Percentiles rank a stretch among this genome's conserved stretches.
Conservation (phyloP, 2,797 vertebrate species). For the Aldrovandia affinis region DNA sequence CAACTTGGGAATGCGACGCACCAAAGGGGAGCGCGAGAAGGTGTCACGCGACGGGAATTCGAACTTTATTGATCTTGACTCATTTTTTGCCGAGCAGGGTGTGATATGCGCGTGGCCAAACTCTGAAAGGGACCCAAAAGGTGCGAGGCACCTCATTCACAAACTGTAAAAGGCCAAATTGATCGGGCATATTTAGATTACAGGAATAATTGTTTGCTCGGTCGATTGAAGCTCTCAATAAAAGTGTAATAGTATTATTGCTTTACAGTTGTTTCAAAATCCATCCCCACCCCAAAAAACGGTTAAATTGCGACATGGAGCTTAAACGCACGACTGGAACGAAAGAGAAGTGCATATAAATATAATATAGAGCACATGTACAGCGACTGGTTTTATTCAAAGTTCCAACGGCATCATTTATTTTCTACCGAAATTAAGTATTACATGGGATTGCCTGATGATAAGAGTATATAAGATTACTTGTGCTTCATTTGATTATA, state of each 20-base stretch:
- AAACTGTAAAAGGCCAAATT: slow-evolving; percentile 10
- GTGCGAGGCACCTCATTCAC: not conserved
- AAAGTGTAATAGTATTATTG: slow-evolving; percentile 11
- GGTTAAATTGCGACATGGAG: not conserved
- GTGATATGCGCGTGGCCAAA: slow-evolving; percentile 33
- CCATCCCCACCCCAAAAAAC: not conserved
- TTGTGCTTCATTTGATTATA: not conserved
- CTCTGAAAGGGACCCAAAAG: slow-evolving; percentile 5
- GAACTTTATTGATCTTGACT: slow-evolving; percentile 20
- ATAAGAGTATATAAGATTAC: not conserved
- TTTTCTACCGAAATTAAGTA: not conserved
- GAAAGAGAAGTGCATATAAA: no score
- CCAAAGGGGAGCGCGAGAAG: not conserved
- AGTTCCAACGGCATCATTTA: not conserved
- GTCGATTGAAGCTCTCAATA: slow-evolving; percentile 7
- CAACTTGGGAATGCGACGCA: not conserved
- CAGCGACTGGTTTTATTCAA: not conserved
- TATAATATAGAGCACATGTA: not conserved
- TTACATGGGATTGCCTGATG: not conserved
- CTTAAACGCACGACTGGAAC: not conserved
- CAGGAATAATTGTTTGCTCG: slow-evolving; percentile 21
- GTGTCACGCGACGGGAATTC: not conserved
- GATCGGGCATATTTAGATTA: slow-evolving; percentile 25
- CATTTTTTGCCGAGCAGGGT: slow-evolving; percentile 11
- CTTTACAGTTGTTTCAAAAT: not conserved